A percentile compares a stretch with the other conserved stretches of the same genome.
Conservation (phyloP, 1,140 invertebrate species). For the Trichonephila clavipes region DNA sequence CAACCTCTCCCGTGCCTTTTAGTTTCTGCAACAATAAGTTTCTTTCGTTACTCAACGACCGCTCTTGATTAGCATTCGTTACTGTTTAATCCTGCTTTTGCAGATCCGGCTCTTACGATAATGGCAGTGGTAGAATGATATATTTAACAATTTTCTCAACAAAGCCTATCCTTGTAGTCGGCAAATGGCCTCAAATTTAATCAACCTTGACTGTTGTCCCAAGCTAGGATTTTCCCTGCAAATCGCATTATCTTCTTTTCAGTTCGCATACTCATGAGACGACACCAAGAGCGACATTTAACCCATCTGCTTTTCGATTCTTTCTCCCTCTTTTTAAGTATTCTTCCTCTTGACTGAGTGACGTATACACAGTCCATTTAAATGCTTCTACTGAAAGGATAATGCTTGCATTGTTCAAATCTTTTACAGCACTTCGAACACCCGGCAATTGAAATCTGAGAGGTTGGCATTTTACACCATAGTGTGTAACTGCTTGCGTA, state of each 20-base stretch:
- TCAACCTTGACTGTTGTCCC: slow-evolving; percentile 24
- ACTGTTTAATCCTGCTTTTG: slow-evolving; percentile 9
- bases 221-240: not conserved
- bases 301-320: slow-evolving; percentile 14
- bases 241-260: slow-evolving; percentile 31
- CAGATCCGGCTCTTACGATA: slow-evolving; percentile 37
- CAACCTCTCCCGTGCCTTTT: not conserved
- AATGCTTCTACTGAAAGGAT: slow-evolving; percentile 27
- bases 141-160: slow-evolving; percentile 52
- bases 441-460: not conserved
- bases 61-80: slow-evolving; percentile 32
- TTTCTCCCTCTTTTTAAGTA: slow-evolving; percentile 30
- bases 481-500: not conserved
- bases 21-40: slow-evolving; percentile 25
- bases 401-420: slow-evolving; percentile 47
- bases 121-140: slow-evolving; percentile 45
- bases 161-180: slow-evolving; percentile 36
- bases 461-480: not conserved
- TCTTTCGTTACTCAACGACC: not conserved
- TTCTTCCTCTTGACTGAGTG: slow-evolving; percentile 25
- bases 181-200: slow-evolving; percentile 46
- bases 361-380: slow-evolving; percentile 40
- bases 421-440: not conserved
- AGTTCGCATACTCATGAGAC: slow-evolving; percentile 20
- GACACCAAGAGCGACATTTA: slow-evolving; percentile 24